A percentile compares a stretch with the other conserved stretches of the same genome.
phyloP scores from a whole-genome alignment of 2,797 vertebrate species.

The Ibycter americanus region DNA sequence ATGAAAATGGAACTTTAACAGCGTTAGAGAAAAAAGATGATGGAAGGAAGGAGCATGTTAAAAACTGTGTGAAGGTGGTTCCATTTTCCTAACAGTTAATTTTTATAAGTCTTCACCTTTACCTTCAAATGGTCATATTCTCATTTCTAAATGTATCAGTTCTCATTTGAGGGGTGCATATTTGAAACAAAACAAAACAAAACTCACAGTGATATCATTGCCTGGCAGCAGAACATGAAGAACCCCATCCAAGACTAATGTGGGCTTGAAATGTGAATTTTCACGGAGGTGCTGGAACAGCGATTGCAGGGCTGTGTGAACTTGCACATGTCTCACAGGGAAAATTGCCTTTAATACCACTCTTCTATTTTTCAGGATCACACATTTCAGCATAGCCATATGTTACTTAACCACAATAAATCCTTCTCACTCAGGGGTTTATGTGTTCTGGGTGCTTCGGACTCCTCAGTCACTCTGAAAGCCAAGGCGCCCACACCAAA shows the following conservation, averaged over 20 bases:
- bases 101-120: background rate
- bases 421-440: background rate
- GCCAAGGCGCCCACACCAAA: background rate
- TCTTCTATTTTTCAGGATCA: slow-evolving; percentile 4
- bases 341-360: background rate
- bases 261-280: background rate
- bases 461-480: background rate
- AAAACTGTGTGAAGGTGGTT: background rate
- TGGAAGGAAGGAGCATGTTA: background rate
- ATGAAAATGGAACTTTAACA: background rate
- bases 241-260: background rate
- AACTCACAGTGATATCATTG: background rate
- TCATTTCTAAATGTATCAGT: background rate
- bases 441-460: background rate
- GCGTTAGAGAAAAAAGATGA: background rate
- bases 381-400: background rate
- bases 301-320: background rate
- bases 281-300: background rate
- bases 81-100: background rate
- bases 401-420: slow-evolving; percentile 3
- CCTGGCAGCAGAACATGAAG: background rate
- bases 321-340: background rate
- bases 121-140: background rate
- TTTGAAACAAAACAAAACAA: background rate
- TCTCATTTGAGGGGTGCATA: background rate